Percentiles rank a stretch among this genome's conserved stretches.
Evolutionary conservation across 2,113 vertebrate genomes (phyloP).

Genomic region (Lampris megalopsis): DNA sequence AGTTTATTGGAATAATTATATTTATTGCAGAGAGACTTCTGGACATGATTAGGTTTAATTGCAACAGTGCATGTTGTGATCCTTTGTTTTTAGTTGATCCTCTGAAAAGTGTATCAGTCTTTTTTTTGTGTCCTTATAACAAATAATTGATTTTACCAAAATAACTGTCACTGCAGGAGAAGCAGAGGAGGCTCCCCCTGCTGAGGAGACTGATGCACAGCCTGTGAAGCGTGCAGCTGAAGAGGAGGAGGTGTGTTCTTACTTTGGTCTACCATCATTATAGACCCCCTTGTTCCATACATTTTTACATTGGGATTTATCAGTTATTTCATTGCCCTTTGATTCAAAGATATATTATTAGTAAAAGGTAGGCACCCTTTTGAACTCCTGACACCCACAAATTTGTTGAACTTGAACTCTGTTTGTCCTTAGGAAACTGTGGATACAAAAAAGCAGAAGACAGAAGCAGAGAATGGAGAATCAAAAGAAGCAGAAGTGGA

Average conservation of each 20-base stretch:
- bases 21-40: neutral
- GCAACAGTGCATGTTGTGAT: neutral
- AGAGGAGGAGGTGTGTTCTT: constrained; percentile 81
- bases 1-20: no score
- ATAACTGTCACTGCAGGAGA: constrained; percentile 59
- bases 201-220: constrained; percentile 79
- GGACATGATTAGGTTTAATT: neutral
- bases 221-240: constrained; percentile 85
- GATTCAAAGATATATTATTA: no score
- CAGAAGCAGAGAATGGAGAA: constrained; percentile 82
- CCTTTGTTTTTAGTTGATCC: neutral
- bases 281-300: neutral
- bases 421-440: constrained; percentile 74
- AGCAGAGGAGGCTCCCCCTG: constrained; percentile 77
- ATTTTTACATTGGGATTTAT: neutral
- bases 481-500: constrained; percentile 84
- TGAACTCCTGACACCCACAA: constrained; percentile 4
- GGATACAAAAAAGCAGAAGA: constrained; percentile 88
- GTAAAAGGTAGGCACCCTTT: neutral
- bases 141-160: constrained; percentile 29
- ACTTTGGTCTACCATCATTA: neutral
- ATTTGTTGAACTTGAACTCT: neutral
- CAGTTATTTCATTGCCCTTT: neutral
- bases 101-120: no score
- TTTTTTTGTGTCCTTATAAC: constrained; percentile 4